These are phyloP conservation scores for Semaprochilodus insignis DNA, from an alignment of 2,797 vertebrate genomes.

Conservation along the genomic window DNA sequence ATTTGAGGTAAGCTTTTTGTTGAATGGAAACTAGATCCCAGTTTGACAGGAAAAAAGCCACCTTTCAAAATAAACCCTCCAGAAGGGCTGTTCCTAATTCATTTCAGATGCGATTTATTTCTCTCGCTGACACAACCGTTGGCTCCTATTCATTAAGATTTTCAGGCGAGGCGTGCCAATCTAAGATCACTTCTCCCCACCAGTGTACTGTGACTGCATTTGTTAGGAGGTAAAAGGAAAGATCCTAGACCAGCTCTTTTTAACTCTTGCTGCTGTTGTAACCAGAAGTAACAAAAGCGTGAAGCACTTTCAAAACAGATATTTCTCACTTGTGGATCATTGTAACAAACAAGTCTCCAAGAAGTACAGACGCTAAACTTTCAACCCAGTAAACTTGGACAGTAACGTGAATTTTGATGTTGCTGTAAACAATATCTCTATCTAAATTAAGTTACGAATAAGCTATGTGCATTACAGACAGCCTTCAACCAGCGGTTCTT, in stretches of 20 bases:
- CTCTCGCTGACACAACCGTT: neutral
- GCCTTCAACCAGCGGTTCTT: too few species aligned
- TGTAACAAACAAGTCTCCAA: too few species aligned
- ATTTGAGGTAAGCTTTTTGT: conserved; percentile 30
- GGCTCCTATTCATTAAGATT: conserved; percentile 2
- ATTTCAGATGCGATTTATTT: conserved; percentile 5
- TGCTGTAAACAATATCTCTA: too few species aligned
- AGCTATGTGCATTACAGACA: too few species aligned
- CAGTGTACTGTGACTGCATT: neutral
- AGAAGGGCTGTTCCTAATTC: conserved; percentile 1
- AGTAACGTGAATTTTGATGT: too few species aligned
- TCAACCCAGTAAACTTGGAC: too few species aligned
- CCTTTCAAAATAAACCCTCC: conserved; percentile 17
- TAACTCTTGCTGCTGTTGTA: neutral
- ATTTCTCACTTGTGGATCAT: too few species aligned
- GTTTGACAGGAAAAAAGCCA: conserved; percentile 8
- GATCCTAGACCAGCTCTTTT: neutral
- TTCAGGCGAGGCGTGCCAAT: neutral
- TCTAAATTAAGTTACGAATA: too few species aligned
- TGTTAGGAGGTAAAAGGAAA: neutral
- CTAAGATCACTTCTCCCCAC: neutral
- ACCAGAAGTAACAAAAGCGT: neutral
- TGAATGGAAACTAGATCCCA: conserved; percentile 27
- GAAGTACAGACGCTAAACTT: too few species aligned
- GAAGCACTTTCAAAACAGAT: neutral